These are phyloP conservation scores for Leptodactylus fallax DNA, from an alignment of 2,797 vertebrate genomes.

Conservation along the genomic window DNA sequence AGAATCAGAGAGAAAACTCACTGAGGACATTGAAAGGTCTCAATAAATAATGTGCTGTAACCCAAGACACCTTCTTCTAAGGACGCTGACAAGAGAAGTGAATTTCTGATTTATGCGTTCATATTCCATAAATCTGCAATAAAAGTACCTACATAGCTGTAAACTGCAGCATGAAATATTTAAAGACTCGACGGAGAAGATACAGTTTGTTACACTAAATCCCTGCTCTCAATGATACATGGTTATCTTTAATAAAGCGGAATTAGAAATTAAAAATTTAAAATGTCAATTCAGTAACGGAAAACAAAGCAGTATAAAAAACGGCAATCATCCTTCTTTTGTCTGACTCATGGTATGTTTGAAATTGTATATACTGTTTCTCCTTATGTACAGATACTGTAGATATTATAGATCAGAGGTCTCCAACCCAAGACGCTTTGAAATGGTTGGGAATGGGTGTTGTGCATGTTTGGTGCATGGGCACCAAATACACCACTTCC, in stretches of 20 bases:
- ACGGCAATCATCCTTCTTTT: neutral
- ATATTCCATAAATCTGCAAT: neutral
- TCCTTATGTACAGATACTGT: neutral
- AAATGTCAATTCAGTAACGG: neutral
- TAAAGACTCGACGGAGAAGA: neutral
- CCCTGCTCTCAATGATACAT: neutral
- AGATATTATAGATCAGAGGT: neutral
- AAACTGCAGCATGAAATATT: neutral
- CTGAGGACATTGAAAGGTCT: neutral
- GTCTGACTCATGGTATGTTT: neutral
- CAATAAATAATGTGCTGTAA: conserved; percentile 1
- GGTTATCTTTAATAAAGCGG: neutral
- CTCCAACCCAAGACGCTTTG: neutral
- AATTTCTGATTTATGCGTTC: neutral
- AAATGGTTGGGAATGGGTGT: no score
- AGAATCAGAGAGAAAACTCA: neutral
- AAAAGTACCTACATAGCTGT: neutral
- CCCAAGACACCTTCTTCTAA: neutral
- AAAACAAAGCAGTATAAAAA: neutral
- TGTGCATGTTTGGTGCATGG: no score
- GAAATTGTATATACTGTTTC: neutral
- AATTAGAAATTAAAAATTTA: neutral
- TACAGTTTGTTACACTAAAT: neutral
- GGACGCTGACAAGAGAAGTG: neutral
- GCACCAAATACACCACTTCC: no score